Base-by-base conservation (phyloP, 2,113 vertebrate genomes). In the Elachura formosa region DNA sequence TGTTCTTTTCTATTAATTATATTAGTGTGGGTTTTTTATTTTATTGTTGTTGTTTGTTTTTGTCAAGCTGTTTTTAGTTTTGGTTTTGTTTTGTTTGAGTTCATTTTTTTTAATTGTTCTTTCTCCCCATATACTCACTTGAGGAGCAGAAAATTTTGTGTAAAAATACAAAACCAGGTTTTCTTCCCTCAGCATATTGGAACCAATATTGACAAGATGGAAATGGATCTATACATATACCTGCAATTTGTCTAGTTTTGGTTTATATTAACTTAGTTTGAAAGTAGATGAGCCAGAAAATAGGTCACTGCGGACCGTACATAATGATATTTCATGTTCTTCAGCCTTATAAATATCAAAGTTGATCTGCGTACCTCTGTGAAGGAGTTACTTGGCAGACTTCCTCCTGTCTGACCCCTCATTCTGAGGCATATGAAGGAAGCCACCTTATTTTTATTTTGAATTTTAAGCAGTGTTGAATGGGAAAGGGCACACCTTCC, bases 101-200 rank as follows among this genome's bases (percentile, higher is more conserved):
- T 59, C 41, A 14, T 6, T 1, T 22, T 69, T 71, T 71, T 48
- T 28, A 22, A 10, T 46, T 15, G 14, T n/a, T 68, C 21, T 85
- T 79, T 80, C 25, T 88, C 7, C 40, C 23, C 6, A 9, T 49
- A 43, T 5, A 12, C 31, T 17, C 20, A 29, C 12, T 66, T 61
- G 21, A 62, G 26, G 73, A 92, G 34, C 7, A 69, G 74, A 6
- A 84, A 45, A 26, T 68, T 40, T 45, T 61, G 17, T 45, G 5
- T 76, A 64, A 78, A 72, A 67, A 34, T 79, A n/a, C 15, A 72
- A 82, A 75, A 20, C 4, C 26, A 49, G 9, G 71, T 72, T 89
- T 67, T 2, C 20, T 59, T 73, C 12, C 18, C 84, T 72, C 11
- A 31, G 0, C 2, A 0, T 36, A 41, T 19, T 55, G 21, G 17